Evolutionary conservation across 2,888 invertebrate genomes (phyloP), one percentile per base, ranked within the genome.

Genomic region (Peribatodes rhomboidaria): DNA sequence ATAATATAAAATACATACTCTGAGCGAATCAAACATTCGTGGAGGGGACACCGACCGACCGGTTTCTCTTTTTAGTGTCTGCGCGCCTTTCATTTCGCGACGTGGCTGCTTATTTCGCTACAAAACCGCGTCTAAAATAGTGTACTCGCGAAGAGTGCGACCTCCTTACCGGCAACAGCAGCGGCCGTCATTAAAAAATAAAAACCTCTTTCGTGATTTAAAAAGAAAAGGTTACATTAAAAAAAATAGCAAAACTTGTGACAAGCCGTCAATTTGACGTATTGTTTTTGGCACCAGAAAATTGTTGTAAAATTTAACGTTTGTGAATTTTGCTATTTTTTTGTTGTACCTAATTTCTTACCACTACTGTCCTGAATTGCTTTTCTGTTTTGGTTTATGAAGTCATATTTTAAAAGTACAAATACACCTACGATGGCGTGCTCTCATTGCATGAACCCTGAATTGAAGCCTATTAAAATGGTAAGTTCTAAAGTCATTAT

Each of bases 401-500:
- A 31, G 13, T 16, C 14, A 11, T 49, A 35, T 20, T 49, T 49
- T 11, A 31, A 50, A 18, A 37, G 18, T n/a, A 20, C 50, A 13
- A 55, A 44, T 31, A 55, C 31, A 33, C 44, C 55, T 9, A 55
- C 55, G 72, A 90, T 90, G 90, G 83, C 88, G 78, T 90, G 90
- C 65, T 74, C 85, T 10, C 68, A 83, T 49, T 90, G 90, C 73
- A 65, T 83, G 72, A 79, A 79, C 66, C 75, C 79, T 31, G 84
- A 83, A 0, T 79, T 76, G 47, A 86, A 83, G 71, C 75, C 82
- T 1, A 77, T 83, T 31, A 86, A 82, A 81, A 87, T 84, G 86
- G 89, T 88, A 72, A 83, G 88, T 81, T 62, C 8, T 14, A 11
- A 14, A 14, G n/a, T 14, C 2, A 14, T 9, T 4, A 10, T 16